Percentiles rank a stretch among this genome's conserved stretches.
phyloP scores from a whole-genome alignment of 2,113 vertebrate species.

The Tetrao urogallus region DNA sequence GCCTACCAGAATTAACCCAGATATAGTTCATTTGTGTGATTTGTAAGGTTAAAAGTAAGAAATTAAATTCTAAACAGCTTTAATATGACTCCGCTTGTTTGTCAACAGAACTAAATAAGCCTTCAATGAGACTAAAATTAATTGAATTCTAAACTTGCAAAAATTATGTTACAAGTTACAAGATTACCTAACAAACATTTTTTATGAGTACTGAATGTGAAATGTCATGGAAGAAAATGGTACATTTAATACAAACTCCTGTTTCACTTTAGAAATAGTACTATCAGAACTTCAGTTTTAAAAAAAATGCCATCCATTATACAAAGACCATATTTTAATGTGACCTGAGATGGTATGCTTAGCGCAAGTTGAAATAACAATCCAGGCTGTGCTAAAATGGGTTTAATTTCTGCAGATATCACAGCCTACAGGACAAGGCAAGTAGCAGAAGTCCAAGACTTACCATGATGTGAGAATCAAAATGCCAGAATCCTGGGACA shows the following conservation, averaged over 20 bases:
- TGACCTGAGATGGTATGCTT: neutral
- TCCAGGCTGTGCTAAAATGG: accelerated
- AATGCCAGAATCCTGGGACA: neutral
- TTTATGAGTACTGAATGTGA: neutral
- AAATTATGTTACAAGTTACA: neutral
- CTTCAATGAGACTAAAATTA: neutral
- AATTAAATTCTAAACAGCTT: neutral
- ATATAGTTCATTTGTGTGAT: neutral
- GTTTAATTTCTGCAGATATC: neutral
- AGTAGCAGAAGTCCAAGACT: neutral
- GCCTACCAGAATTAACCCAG: neutral
- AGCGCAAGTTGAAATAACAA: neutral
- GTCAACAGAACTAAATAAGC: neutral
- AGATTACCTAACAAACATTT: neutral
- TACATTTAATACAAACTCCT: neutral
- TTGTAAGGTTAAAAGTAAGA: neutral
- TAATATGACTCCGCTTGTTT: neutral
- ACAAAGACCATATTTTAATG: neutral
- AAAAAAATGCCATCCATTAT: neutral
- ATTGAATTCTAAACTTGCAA: neutral
- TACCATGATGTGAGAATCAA: neutral
- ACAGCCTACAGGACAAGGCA: neutral
- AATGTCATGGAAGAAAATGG: neutral
- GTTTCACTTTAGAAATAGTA: neutral
- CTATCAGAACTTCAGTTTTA: neutral